Conservation (phyloP, 2,797 vertebrate genomes). For the Thalassophryne amazonica region DNA sequence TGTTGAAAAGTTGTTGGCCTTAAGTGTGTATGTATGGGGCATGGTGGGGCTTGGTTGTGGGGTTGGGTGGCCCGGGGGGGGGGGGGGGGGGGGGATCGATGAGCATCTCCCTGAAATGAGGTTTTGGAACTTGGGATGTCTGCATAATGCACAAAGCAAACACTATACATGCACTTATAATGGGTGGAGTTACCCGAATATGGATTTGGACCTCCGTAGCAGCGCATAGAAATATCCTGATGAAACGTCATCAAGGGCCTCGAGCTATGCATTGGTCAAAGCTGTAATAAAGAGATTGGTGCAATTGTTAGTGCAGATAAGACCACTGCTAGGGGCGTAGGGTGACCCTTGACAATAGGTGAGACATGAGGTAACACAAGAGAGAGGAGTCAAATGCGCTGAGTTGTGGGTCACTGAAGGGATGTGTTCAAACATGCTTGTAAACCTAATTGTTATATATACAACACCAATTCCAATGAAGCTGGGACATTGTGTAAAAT, state of each 20-base stretch:
- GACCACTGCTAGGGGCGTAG: constrained; percentile 26
- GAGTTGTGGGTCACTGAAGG: constrained; percentile 23
- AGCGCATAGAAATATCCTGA: constrained; percentile 28
- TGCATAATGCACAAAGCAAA: no score
- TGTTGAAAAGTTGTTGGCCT: no score
- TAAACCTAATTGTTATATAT: no score
- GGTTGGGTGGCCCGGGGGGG: no score
- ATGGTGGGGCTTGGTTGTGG: no score
- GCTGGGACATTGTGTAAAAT: no score
- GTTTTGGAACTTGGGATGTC: no score
- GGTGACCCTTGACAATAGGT: constrained; percentile 27
- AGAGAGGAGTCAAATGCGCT: constrained; percentile 1
- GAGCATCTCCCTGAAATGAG: no score
- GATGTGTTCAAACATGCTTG: constrained; percentile 13
- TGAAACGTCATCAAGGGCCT: constrained; percentile 27
- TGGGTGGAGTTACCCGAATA: constrained; percentile 19
- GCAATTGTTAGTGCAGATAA: constrained; percentile 42
- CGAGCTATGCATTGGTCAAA: constrained; percentile 17
- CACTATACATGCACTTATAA: no score
- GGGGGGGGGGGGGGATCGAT: no score
- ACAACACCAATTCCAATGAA: no score
- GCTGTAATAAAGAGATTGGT: constrained; percentile 22
- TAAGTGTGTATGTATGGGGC: no score
- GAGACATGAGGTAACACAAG: constrained; percentile 35
- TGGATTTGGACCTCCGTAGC: constrained; percentile 21